phyloP scores from a whole-genome alignment of 1,140 invertebrate species.

The Ruditapes philippinarum region DNA sequence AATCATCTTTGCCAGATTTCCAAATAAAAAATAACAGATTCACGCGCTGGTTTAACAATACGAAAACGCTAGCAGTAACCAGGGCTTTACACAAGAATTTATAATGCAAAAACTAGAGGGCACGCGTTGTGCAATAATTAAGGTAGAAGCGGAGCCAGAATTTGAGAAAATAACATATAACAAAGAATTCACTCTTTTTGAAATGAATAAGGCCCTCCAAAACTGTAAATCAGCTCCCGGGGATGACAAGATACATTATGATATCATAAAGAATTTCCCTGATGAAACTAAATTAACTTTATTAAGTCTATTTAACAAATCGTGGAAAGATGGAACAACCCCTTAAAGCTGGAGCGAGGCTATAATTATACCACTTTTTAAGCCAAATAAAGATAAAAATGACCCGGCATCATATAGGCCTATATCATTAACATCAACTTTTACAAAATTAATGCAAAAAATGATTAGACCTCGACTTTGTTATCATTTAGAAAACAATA shows the following conservation, averaged over 20 bases:
- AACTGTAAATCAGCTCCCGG: slow-evolving; percentile 1
- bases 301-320: slow-evolving; percentile 2
- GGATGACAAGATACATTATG: slow-evolving; percentile 10
- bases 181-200: neutral
- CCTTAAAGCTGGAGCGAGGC: slow-evolving; percentile 7
- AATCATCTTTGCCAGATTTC: neutral
- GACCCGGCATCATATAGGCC: slow-evolving; percentile 8
- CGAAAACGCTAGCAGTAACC: neutral
- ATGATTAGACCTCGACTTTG: slow-evolving; percentile 18
- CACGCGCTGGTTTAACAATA: neutral
- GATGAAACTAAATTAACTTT: neutral
- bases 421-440: slow-evolving; percentile 20
- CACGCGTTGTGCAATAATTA: neutral
- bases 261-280: slow-evolving; percentile 8
- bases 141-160: neutral
- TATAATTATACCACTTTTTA: slow-evolving; percentile 5
- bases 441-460: slow-evolving; percentile 26
- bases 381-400: slow-evolving; percentile 24
- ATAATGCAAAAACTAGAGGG: neutral
- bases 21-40: neutral
- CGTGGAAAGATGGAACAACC: neutral
- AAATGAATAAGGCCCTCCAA: neutral
- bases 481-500: neutral
- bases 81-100: neutral
- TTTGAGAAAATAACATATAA: neutral